Evolutionary conservation across 37 sponge, comb jelly and placozoan species (phyloP), one percentile per base, ranked within the genome.

Genomic region (Aplysina aerophoba): DNA sequence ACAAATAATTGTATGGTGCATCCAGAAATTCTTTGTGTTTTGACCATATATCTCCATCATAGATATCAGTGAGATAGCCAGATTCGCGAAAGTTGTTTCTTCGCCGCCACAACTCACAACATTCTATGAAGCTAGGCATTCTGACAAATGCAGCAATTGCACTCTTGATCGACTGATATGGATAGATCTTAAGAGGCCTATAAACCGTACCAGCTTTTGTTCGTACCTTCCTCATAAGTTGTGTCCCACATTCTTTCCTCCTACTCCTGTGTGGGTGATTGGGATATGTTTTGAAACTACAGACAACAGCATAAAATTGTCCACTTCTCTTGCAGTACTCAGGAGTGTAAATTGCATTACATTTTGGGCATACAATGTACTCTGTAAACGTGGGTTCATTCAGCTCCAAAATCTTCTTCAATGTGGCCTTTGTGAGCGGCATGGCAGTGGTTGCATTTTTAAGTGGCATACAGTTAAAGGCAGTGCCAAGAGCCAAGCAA

Each of bases 341-440:
- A 24, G 37, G 14, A 4, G 59, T 31, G 39, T 87, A 87, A 15
- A 82, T 30, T 21, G 75, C 22, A 55, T 24, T 25, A 68, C 88
- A 87, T 4, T 58, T 81, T 20, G 78, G 89, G 64, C 89, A 88
- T 19, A 88, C 89, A 65, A 62, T 68, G 77, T 79, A 88, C 67
- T 83, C 80, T 38, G 55, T 56, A 24, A 81, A 81, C 34, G 55
- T n/a, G 56, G 20, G 27, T 57, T 57, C 17, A 17, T 57, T 15
- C 17, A 57, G 59, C 59, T 57, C 59, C 15, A 57, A 20, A 17
- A 17, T 17, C 59, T 57, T 57, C 17, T 20, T 15, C 15, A 57
- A 20, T 20, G 17, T 17, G 17, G 15, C 59, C 17, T 57, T 36
- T 8, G 75, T 12, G 4, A 36, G 31, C 37, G 75, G 75, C 11